Base-by-base conservation (phyloP, 2,888 invertebrate genomes). In the Acrobasis repandana region DNA sequence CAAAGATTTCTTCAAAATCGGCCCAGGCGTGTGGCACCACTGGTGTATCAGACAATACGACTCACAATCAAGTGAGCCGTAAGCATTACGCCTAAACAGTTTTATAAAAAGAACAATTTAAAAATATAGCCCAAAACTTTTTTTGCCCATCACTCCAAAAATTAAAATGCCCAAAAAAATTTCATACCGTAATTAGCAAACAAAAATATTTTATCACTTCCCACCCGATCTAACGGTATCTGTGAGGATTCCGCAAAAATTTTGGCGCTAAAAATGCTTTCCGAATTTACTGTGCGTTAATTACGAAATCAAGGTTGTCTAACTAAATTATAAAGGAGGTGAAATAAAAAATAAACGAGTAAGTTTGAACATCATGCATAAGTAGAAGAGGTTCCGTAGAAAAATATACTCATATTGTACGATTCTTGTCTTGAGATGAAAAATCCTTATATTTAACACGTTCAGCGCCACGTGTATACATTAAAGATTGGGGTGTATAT, bases 231-330 rank as follows among this genome's bases (percentile, higher is more conserved):
- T 43, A 43, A 43, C 43, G 11, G 43, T 43, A 14, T 1, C 43
- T 2, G 43, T 43, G 43, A 10, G n/a, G 43, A 43, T 43, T n/a
- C n/a, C 43, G 43, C 43, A 43, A 65, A 58, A 61, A 18, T 58
- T 59, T 62, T 65, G 63, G 64, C 66, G 66, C 66, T 69, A 63
- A 69, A 67, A 68, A 65, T 66, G 68, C 71, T 74, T 70, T 73
- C 65, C 69, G 74, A 79, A 75, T 81, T 79, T 72, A 74, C 73
- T 80, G 67, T 76, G 75, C 71, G 77, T 78, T 83, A 81, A 85
- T 85, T 80, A 82, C 72, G 69, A 76, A 79, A 80, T 81, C 83
- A 85, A 86, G 81, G 80, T 76, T 80, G 75, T 74, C 72, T 72
- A 71, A 64, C 20, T 51, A 59, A 71, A 52, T 57, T 75, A 76